Conservation (phyloP, 2,888 invertebrate species). For the Nomada fabriciana region DNA sequence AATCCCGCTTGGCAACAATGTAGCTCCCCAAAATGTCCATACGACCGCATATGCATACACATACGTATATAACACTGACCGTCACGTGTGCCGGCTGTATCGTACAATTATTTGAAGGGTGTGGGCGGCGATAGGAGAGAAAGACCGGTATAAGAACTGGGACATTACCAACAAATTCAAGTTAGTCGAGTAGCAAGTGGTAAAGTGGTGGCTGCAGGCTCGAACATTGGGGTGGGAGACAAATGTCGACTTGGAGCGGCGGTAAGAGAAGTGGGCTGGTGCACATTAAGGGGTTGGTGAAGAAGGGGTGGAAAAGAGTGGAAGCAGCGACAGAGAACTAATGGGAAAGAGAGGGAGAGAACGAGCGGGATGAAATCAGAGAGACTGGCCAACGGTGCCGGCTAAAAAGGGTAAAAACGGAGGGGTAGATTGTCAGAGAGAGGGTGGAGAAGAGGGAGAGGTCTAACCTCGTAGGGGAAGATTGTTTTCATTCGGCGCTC, state of each 20-base stretch:
- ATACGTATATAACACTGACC: conserved; percentile 25
- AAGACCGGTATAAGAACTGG: conserved; percentile 77
- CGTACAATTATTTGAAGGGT: conserved; percentile 52
- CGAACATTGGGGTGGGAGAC: conserved; percentile 66
- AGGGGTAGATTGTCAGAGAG: conserved; percentile 12
- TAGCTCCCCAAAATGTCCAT: conserved; percentile 4
- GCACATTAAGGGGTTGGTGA: conserved; percentile 13
- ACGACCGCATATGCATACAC: conserved; percentile 1
- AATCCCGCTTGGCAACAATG: background rate
- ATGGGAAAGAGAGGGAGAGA: conserved; percentile 53
- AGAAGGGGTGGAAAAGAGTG: conserved; percentile 45
- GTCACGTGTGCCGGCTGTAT: conserved; percentile 30
- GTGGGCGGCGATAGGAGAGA: conserved; percentile 73
- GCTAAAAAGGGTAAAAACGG: conserved; percentile 60
- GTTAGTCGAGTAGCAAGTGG: conserved; percentile 76
- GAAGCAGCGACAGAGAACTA: conserved; percentile 57
- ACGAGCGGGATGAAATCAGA: conserved; percentile 57
- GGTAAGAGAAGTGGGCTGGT: conserved; percentile 42
- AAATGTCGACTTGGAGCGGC: conserved; percentile 70
- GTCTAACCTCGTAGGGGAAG: conserved; percentile 76
- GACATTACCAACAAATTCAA: conserved; percentile 82
- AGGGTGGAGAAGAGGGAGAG: conserved; percentile 50
- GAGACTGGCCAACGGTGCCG: conserved; percentile 59
- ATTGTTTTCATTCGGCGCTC: conserved; percentile 80
- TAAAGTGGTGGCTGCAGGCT: conserved; percentile 77